Percentiles rank a stretch among this genome's conserved stretches.
phyloP scores from a whole-genome alignment of 2,113 vertebrate species.

The Halcyon senegalensis region DNA sequence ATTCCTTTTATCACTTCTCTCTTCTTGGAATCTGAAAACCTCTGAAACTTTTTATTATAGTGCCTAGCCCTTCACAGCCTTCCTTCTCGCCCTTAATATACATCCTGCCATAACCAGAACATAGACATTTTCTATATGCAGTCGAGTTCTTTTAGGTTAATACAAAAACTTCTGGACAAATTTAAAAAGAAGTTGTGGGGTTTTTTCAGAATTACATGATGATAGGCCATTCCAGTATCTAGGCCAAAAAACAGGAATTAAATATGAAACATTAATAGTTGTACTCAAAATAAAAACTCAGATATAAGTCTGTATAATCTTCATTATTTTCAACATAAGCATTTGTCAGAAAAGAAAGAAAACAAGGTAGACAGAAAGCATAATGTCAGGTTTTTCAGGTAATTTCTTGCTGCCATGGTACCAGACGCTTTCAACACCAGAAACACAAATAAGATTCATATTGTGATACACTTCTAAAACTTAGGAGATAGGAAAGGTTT shows the following conservation, averaged over 20 bases:
- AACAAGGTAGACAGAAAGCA: not conserved
- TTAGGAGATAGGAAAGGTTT: not conserved
- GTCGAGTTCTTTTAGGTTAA: not conserved
- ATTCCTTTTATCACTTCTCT: not conserved
- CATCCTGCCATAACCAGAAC: not conserved
- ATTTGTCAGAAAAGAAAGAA: not conserved
- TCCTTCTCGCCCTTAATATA: not conserved
- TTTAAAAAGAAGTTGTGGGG: not conserved
- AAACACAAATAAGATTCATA: not conserved
- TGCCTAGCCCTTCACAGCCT: not conserved
- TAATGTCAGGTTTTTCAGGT: not conserved
- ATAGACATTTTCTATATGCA: fast-evolving
- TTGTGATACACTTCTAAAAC: not conserved
- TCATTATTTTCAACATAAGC: not conserved
- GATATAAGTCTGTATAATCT: not conserved
- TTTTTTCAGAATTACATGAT: not conserved
- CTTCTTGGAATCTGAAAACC: not conserved
- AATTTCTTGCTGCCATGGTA: not conserved
- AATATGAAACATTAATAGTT: not conserved
- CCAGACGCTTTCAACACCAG: not conserved
- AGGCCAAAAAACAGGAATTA: not conserved
- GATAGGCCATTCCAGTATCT: not conserved
- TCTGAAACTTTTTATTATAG: not conserved
- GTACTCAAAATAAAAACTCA: not conserved
- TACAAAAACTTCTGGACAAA: not conserved